A percentile compares a stretch with the other conserved stretches of the same genome.
Evolutionary conservation across 35 echinoderm and acorn worm genomes (phyloP).

Genomic region (Anneissia japonica): DNA sequence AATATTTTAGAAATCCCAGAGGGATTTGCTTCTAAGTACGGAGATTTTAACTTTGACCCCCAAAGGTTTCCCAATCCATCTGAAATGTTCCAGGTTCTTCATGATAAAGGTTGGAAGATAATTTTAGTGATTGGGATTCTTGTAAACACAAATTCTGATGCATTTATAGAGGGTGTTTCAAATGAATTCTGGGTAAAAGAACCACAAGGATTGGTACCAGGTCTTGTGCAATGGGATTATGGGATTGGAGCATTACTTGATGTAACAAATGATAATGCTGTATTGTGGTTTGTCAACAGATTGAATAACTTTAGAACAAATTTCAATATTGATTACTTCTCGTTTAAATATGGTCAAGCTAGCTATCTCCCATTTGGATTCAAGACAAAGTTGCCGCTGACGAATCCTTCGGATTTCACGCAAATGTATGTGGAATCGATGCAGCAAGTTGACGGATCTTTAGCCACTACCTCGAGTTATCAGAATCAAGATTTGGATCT

Average conservation of each 20-base stretch:
- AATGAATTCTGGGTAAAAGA: constrained; percentile 57
- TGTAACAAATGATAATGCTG: constrained; percentile 47
- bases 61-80: constrained; percentile 37
- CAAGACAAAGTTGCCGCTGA: constrained; percentile 34
- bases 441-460: constrained; percentile 7
- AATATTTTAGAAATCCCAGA: constrained; percentile 57
- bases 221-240: constrained; percentile 61
- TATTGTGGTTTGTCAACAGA: constrained; percentile 39
- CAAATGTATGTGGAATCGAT: constrained; percentile 52
- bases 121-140: constrained; percentile 49
- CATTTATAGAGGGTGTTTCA: constrained; percentile 40
- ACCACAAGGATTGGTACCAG: constrained; percentile 60
- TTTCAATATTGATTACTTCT: constrained; percentile 47
- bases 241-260: constrained; percentile 65
- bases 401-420: constrained; percentile 66
- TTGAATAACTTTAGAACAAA: constrained; percentile 34
- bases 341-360: constrained; percentile 82
- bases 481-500: constrained; percentile 53
- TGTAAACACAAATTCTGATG: constrained; percentile 45
- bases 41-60: constrained; percentile 65
- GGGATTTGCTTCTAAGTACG: constrained; percentile 39
- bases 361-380: constrained; percentile 77
- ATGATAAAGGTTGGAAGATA: constrained; percentile 39
- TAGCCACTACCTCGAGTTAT: constrained; percentile 50
- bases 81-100: constrained; percentile 23